Evolutionary conservation across 2,888 invertebrate genomes (phyloP), one percentile per base, ranked within the genome.

Genomic region (Idaea aversata): DNA sequence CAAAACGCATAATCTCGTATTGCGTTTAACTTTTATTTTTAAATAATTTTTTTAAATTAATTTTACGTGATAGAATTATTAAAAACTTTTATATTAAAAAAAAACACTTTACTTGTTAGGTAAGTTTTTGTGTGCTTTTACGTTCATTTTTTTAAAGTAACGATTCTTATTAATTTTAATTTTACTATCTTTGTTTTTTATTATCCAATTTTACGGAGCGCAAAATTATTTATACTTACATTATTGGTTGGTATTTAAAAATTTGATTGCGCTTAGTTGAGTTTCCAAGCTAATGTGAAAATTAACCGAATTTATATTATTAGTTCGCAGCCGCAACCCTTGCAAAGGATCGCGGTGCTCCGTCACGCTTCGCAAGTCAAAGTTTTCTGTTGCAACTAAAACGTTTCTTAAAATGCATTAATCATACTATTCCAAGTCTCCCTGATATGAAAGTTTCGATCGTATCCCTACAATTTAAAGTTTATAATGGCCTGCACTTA

Each of bases 331-430:
- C 72, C 79, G 13, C 81, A 80, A 80, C 76, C 77, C 77, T 71
- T 70, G 73, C 79, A 80, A 25, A 25, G 79, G 79, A 80, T 79
- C 78, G 76, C 74, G 69, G 73, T 72, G 78, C 79, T 77, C 76
- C 82, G 82, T 86, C 82, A 86, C 81, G 85, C 83, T 86, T 75
- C 74, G 82, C 72, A 78, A 83, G 82, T 86, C 88, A 87, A 86
- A 87, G 84, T 86, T 86, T 83, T 80, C 81, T 81, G 81, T 83
- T 84, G 84, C 85, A 84, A 83, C 85, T 85, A 83, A 87, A 88
- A 84, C 83, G 80, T 85, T 87, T 81, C 86, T 83, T 85, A 84
- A 87, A 87, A 87, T 86, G 83, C 85, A 87, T 87, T 88, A 87
- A 86, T 88, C 86, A 86, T 85, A 80, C 78, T 79, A 84, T 83